These are phyloP conservation scores for Mamestra configurata DNA, from an alignment of 1,140 invertebrate genomes.

Conservation along the genomic window DNA sequence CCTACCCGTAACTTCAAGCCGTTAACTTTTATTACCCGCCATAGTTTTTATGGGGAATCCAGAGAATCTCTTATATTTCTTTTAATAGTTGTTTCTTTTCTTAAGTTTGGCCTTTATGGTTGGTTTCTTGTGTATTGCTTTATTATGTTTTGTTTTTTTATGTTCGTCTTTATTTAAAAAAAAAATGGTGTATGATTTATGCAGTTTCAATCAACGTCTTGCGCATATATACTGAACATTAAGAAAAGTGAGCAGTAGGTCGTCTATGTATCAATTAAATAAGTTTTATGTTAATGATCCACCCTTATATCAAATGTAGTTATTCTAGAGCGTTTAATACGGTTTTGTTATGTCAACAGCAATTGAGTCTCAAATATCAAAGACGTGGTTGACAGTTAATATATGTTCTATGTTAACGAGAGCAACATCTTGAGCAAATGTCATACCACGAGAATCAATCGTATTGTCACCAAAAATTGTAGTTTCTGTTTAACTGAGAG, in stretches of 20 bases:
- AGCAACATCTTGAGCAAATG: not conserved
- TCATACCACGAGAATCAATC: not conserved
- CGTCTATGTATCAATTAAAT: too few species aligned
- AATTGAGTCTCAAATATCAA: not conserved
- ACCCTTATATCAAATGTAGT: too few species aligned
- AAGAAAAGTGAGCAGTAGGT: too few species aligned
- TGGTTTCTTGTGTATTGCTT: not conserved
- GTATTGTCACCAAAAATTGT: not conserved
- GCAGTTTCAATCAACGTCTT: too few species aligned
- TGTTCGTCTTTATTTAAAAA: too few species aligned
- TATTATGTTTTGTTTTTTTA: too few species aligned
- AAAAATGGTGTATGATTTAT: too few species aligned
- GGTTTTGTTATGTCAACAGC: too few species aligned
- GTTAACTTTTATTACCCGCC: constrained; percentile 46
- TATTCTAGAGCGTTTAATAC: too few species aligned
- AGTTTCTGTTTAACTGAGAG: too few species aligned
- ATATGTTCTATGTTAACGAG: not conserved
- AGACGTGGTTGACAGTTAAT: not conserved
- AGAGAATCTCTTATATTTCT: constrained; percentile 28
- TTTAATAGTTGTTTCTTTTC: constrained; percentile 30
- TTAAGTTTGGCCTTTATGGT: not conserved
- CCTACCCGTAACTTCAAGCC: constrained; percentile 35
- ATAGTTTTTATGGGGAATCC: constrained; percentile 45
- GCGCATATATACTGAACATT: too few species aligned
- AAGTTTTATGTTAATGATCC: too few species aligned